These are phyloP conservation scores for Galendromus occidentalis DNA, from an alignment of 1,140 invertebrate genomes.

Conservation along the genomic window DNA sequence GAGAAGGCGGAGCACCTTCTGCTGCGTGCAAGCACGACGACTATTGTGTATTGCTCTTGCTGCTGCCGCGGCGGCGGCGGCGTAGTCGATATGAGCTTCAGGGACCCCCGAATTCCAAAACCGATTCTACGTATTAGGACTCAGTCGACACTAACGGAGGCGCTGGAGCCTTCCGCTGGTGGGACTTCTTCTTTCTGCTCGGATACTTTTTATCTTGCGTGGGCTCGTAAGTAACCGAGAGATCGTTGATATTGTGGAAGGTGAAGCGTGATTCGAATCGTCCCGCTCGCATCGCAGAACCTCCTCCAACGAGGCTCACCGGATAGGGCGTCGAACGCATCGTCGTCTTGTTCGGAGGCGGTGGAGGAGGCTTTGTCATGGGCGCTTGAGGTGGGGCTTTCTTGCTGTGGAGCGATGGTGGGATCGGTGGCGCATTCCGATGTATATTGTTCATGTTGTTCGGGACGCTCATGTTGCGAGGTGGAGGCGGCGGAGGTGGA, in stretches of 20 bases:
- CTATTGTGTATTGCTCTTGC: too few species aligned
- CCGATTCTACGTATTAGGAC: too few species aligned
- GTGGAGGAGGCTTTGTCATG: background rate
- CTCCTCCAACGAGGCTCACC: background rate
- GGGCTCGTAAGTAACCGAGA: background rate
- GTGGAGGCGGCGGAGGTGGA: background rate
- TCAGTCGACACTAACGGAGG: background rate
- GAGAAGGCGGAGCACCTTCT: too few species aligned
- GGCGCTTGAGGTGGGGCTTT: background rate
- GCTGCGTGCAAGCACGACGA: too few species aligned
- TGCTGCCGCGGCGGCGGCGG: too few species aligned
- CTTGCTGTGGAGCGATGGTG: background rate
- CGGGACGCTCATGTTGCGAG: constrained; percentile 7
- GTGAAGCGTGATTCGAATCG: background rate
- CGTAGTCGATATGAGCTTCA: too few species aligned
- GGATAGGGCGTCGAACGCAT: background rate
- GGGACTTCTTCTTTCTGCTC: constrained; percentile 1
- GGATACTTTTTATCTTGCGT: background rate
- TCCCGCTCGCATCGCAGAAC: background rate
- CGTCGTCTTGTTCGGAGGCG: background rate
- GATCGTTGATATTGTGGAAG: constrained; percentile 1
- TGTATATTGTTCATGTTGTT: background rate
- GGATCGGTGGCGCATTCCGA: background rate
- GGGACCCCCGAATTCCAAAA: too few species aligned
- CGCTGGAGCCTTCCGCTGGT: constrained; percentile 3